A percentile compares a stretch with the other conserved stretches of the same genome.
These are phyloP conservation scores for Pyrrhia umbra DNA, from an alignment of 2,888 invertebrate species.

Conservation along the genomic window DNA sequence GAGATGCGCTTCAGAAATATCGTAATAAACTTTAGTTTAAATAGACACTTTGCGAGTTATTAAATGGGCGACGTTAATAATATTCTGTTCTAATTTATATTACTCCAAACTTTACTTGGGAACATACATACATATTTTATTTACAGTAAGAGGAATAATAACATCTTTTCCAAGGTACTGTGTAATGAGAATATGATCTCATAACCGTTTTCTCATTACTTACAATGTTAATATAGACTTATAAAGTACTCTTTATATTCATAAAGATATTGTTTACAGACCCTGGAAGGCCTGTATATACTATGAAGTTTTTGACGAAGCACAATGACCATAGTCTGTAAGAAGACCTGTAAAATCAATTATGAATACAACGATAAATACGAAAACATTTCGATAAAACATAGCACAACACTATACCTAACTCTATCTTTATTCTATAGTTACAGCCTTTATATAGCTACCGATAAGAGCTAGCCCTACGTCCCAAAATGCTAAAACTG, in stretches of 20 bases:
- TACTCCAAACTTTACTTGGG: background rate
- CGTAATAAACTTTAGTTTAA: conserved; percentile 2
- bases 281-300: too few relatives aligned
- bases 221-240: too few relatives aligned
- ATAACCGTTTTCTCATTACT: too few relatives aligned
- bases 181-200: background rate
- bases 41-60: background rate
- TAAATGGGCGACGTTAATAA: background rate
- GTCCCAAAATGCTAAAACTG: conserved; percentile 10
- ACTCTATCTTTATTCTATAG: background rate
- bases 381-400: too few relatives aligned
- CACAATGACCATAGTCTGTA: too few relatives aligned
- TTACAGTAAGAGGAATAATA: background rate
- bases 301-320: too few relatives aligned
- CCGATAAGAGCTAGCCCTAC: conserved; percentile 13
- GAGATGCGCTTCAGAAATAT: conserved; percentile 6
- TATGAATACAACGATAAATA: too few relatives aligned
- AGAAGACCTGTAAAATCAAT: too few relatives aligned
- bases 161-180: background rate
- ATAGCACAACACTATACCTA: background rate
- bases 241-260: too few relatives aligned
- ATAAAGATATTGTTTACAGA: too few relatives aligned
- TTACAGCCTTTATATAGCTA: background rate
- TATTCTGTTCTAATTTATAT: conserved; percentile 18
- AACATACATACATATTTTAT: background rate